phyloP scores from a whole-genome alignment of 2,113 vertebrate species.

The Actenoides hombroni region DNA sequence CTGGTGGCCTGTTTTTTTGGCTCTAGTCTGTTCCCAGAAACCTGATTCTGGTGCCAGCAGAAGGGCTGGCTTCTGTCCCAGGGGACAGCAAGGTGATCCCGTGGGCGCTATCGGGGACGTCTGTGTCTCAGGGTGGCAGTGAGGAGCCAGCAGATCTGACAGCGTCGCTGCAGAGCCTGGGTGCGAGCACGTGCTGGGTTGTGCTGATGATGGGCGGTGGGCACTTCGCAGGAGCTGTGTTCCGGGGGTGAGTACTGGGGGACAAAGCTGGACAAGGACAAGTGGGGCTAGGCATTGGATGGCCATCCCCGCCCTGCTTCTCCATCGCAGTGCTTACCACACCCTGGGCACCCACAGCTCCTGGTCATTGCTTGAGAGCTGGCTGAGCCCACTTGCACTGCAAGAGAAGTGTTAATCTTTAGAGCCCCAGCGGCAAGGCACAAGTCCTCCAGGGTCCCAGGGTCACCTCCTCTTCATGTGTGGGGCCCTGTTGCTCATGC shows the following conservation, averaged over 20 bases:
- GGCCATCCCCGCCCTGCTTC: background rate
- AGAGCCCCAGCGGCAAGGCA: background rate
- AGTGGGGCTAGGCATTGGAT: background rate
- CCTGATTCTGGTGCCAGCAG: background rate
- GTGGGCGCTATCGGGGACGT: background rate
- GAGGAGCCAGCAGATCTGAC: constrained; percentile 56
- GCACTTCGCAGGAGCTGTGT: constrained; percentile 94
- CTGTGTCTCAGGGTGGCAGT: constrained; percentile 5
- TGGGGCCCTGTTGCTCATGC: background rate
- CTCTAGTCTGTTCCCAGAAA: background rate
- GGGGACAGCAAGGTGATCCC: background rate
- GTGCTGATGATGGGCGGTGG: constrained; percentile 94
- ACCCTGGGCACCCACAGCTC: background rate
- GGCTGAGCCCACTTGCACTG: background rate
- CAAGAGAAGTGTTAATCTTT: background rate
- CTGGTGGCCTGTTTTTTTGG: background rate
- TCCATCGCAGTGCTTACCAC: background rate
- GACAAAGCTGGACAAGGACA: background rate
- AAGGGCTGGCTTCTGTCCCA: background rate
- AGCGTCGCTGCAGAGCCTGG: constrained; percentile 74
- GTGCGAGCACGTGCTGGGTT: constrained; percentile 71
- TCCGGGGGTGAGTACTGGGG: constrained; percentile 83
- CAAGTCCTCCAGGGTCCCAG: background rate
- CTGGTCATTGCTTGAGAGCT: background rate
- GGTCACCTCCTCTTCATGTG: background rate